Evolutionary conservation across 2,888 invertebrate genomes (phyloP).

Genomic region (Monoplex corrugatus): DNA sequence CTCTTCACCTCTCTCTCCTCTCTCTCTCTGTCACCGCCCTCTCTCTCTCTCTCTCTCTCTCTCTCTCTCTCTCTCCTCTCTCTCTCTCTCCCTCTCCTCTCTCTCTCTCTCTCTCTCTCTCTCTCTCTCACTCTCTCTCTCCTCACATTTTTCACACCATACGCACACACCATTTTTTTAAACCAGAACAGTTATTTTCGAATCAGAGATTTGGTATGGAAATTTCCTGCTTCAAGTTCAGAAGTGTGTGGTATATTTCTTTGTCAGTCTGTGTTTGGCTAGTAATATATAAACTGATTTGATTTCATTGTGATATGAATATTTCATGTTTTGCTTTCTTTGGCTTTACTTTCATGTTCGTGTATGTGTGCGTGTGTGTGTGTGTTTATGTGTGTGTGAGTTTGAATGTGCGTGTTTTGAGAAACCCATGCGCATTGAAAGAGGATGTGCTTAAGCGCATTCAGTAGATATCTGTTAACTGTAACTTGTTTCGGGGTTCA

Average conservation of each 20-base stretch:
- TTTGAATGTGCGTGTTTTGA: too few relatives aligned
- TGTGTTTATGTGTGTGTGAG: too few relatives aligned
- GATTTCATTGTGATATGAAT: too few relatives aligned
- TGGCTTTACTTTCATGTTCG: too few relatives aligned
- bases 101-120: background rate
- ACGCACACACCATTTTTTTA: background rate
- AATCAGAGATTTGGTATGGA: background rate
- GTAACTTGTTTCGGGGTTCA: too few relatives aligned
- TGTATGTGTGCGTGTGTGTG: too few relatives aligned
- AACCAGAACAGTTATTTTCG: background rate
- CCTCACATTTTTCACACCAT: background rate
- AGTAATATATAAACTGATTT: too few relatives aligned
- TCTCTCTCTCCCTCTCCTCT: background rate
- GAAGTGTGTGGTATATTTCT: background rate
- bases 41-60: slow-evolving; percentile 27
- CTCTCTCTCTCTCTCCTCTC: background rate
- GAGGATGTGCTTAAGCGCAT: too few relatives aligned
- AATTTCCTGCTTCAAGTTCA: background rate
- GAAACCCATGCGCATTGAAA: too few relatives aligned
- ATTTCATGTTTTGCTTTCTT: too few relatives aligned
- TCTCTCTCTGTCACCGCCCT: background rate
- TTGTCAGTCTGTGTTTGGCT: too few relatives aligned
- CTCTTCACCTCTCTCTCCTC: slow-evolving; percentile 4
- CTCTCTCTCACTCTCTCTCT: slow-evolving; percentile 20
- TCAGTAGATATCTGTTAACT: too few relatives aligned